Evolutionary conservation across 2,113 vertebrate species (phyloP), one percentile per base, ranked within the genome.

Genomic region (Melanotaenia duboulayi): DNA sequence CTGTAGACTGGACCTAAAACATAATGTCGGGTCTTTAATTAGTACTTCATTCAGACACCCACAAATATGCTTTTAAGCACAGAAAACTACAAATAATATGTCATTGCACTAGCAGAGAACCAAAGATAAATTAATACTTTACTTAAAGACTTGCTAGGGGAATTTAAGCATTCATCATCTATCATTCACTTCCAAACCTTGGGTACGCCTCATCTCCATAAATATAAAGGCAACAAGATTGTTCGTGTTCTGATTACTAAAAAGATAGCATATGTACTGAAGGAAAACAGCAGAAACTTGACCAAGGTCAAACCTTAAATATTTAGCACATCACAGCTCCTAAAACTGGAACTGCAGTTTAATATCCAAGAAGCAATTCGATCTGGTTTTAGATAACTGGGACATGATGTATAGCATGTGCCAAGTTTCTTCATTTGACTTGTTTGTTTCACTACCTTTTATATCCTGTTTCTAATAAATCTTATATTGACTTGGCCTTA

Each of bases 261-360:
- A 39, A 20, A 76, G 82, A 90, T 88, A 89, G 74, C 58, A 2
- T 70, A 65, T 84, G 82, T 82, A 85, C 81, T 73, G 80, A 77
- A 66, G 51, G 22, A 65, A 56, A 60, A 67, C n/a, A 58, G 44
- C 60, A 72, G 61, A 76, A 88, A 85, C 55, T 73, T 65, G 22
- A 55, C 63, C 89, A 91, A 91, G 89, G 91, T 91, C 83, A 70
- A 50, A 60, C 64, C 28, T 74, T 54, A 39, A 73, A 65, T 71
- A 60, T 64, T 40, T 13, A 50, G 59, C 50, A 19, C 5, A 7
- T 19, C 14, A 3, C 40, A 4, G 40, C 2, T 51, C 55, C 23
- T 74, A 25, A 72, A 75, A 66, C 51, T 56, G 19, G 8, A 23
- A 16, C 65, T 37, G 56, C 24, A 24, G 13, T 65, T 79, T 83